Evolutionary conservation across 2,888 invertebrate species (phyloP).

Genomic region (Eulithis prunata): DNA sequence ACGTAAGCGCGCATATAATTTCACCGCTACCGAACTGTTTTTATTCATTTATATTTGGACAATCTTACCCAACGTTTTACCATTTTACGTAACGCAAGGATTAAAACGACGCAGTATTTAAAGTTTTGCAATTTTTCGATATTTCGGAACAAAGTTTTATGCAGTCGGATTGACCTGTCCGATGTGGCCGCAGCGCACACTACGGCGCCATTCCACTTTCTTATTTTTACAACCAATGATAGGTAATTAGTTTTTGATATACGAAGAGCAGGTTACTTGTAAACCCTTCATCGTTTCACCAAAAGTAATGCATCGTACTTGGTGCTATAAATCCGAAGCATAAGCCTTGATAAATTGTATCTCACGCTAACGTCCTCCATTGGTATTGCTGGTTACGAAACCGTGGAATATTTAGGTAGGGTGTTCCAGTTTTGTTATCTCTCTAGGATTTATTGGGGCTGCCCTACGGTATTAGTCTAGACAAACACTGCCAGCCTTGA

Average conservation of each 20-base stretch:
- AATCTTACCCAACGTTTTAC: constrained; percentile 74
- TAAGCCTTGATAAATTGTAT: constrained; percentile 37
- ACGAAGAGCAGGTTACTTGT: constrained; percentile 42
- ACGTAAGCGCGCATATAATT: constrained; percentile 62
- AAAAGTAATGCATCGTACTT: constrained; percentile 33
- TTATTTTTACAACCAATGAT: constrained; percentile 55
- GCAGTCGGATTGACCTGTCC: constrained; percentile 59
- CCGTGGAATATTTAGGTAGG: constrained; percentile 25
- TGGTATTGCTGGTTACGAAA: constrained; percentile 16
- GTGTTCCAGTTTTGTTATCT: constrained; percentile 29
- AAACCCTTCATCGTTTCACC: constrained; percentile 40
- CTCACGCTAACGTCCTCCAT: constrained; percentile 8
- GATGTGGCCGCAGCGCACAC: constrained; percentile 45
- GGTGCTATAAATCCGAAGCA: too few relatives aligned
- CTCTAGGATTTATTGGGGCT: constrained; percentile 21
- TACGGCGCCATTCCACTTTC: constrained; percentile 62
- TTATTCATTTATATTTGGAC: constrained; percentile 70
- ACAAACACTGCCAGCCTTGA: constrained; percentile 69
- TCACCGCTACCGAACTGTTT: constrained; percentile 57
- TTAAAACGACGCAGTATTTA: constrained; percentile 65
- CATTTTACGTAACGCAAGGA: constrained; percentile 76
- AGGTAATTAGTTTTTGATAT: constrained; percentile 53
- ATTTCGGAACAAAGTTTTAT: constrained; percentile 67
- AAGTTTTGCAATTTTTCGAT: constrained; percentile 74
- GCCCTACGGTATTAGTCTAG: constrained; percentile 44